Evolutionary conservation across 2,888 invertebrate genomes (phyloP).

Genomic region (Thera obeliscata): DNA sequence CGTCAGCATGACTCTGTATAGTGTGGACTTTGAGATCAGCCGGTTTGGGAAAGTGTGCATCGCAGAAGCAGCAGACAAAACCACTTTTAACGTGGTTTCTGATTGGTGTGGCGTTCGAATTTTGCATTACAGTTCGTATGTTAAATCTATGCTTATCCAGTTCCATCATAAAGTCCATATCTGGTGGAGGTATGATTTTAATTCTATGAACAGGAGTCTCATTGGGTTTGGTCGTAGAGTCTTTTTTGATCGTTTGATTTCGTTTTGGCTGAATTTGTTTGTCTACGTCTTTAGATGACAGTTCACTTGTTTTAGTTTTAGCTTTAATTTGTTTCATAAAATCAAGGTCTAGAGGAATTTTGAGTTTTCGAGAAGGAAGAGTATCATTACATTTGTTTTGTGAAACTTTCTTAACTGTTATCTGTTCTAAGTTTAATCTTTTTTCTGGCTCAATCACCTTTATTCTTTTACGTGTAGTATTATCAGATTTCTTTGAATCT

Average conservation of each 20-base stretch:
- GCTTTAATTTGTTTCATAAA: constrained; percentile 21
- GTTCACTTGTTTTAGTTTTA: constrained; percentile 1
- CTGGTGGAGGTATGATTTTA: constrained; percentile 28
- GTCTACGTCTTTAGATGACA: neutral
- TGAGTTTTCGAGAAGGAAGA: constrained; percentile 14
- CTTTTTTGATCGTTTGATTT: constrained; percentile 9
- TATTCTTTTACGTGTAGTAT: neutral
- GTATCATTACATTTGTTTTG: neutral
- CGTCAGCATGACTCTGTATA: constrained; percentile 22
- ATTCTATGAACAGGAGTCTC: constrained; percentile 18
- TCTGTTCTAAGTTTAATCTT: constrained; percentile 16
- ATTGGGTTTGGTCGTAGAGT: neutral
- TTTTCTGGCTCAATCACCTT: constrained; percentile 7
- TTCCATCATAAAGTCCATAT: constrained; percentile 36
- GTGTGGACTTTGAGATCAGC: constrained; percentile 46
- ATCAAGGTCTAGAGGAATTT: constrained; percentile 23
- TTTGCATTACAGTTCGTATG: constrained; percentile 40
- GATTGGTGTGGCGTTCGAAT: constrained; percentile 57
- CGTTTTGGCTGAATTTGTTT: neutral
- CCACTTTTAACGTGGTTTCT: constrained; percentile 44
- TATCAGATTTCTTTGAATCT: constrained; percentile 3
- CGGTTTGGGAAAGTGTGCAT: constrained; percentile 40
- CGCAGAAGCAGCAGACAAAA: constrained; percentile 48
- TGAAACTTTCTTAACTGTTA: constrained; percentile 5
- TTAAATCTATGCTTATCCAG: constrained; percentile 31